Evolutionary conservation across 2,113 vertebrate species (phyloP).

Genomic region (Lutjanus erythropterus): DNA sequence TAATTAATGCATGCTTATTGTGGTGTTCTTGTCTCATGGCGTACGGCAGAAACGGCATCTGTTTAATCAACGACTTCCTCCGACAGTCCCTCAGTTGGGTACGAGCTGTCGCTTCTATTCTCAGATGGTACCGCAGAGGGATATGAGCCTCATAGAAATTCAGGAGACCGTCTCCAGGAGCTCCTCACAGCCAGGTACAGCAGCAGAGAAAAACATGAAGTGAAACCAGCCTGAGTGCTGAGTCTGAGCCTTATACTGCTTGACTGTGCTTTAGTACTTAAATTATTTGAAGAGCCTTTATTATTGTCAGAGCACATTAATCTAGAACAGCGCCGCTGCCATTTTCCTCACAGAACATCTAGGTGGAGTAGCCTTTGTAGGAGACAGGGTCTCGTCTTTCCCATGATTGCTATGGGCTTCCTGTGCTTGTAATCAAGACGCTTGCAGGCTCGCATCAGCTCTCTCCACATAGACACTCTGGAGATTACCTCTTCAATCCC

Average conservation of each 20-base stretch:
- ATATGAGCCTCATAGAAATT: conserved; percentile 77
- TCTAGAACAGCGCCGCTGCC: conserved; percentile 36
- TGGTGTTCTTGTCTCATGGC: conserved; percentile 62
- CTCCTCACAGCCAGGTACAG: conserved; percentile 60
- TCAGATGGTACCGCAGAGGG: conserved; percentile 67
- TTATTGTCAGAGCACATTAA: conserved; percentile 69
- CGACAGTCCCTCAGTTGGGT: conserved; percentile 75
- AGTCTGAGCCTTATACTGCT: conserved; percentile 52
- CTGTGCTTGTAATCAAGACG: conserved; percentile 71
- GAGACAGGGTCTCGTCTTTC: conserved; percentile 37
- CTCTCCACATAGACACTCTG: conserved; percentile 57
- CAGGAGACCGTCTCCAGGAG: conserved; percentile 51
- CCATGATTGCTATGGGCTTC: conserved; percentile 57
- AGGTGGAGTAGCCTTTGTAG: conserved; percentile 43
- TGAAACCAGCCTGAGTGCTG: conserved; percentile 52
- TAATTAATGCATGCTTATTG: conserved; percentile 78
- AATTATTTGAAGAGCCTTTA: conserved; percentile 68
- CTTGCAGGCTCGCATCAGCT: conserved; percentile 60
- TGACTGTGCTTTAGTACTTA: conserved; percentile 65
- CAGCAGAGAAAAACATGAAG: conserved; percentile 55
- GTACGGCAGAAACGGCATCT: conserved; percentile 65
- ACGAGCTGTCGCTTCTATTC: conserved; percentile 73
- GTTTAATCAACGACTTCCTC: conserved; percentile 83
- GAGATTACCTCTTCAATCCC: conserved; percentile 73
- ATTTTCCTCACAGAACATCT: conserved; percentile 51